A percentile compares a stretch with the other conserved stretches of the same genome.
These are phyloP conservation scores for Zoanthus sociatus DNA, from an alignment of 92 coral and sea anemone species.

Conservation along the genomic window DNA sequence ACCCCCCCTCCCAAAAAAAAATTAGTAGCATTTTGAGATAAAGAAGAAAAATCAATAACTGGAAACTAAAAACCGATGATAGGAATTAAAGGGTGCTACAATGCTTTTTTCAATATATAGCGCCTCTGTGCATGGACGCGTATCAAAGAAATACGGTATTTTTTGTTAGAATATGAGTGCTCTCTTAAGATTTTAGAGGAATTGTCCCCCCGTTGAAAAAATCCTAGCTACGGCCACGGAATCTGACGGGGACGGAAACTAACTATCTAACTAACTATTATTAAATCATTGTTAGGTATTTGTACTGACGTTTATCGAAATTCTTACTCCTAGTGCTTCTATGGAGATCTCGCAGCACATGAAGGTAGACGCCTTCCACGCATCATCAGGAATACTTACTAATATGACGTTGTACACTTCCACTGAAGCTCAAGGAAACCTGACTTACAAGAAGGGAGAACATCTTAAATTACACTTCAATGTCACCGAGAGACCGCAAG, in stretches of 20 bases:
- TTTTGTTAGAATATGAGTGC: too few relatives aligned
- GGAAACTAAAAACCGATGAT: too few relatives aligned
- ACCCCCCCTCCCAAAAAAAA: too few relatives aligned
- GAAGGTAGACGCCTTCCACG: slow-evolving; percentile 68
- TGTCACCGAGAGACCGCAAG: slow-evolving; percentile 73
- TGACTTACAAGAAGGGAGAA: slow-evolving; percentile 63
- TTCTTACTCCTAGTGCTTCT: slow-evolving; percentile 47
- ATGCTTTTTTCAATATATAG: neutral
- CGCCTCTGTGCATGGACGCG: too few relatives aligned
- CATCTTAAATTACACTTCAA: slow-evolving; percentile 58
- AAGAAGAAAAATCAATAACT: too few relatives aligned
- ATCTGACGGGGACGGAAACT: neutral
- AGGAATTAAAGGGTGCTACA: too few relatives aligned
- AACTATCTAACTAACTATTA: neutral
- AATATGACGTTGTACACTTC: slow-evolving; percentile 69
- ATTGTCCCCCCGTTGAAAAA: too few relatives aligned
- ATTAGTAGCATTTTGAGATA: too few relatives aligned
- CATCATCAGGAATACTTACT: slow-evolving; percentile 62
- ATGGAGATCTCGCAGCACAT: slow-evolving; percentile 61
- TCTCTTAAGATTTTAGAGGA: too few relatives aligned
- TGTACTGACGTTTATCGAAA: neutral
- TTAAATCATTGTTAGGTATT: neutral
- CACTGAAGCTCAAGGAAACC: slow-evolving; percentile 68
- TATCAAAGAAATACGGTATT: too few relatives aligned
- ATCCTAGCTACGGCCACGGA: too few relatives aligned